These are phyloP conservation scores for Sarcophaga peregrina DNA, from an alignment of 1,140 invertebrate species.

Conservation along the genomic window DNA sequence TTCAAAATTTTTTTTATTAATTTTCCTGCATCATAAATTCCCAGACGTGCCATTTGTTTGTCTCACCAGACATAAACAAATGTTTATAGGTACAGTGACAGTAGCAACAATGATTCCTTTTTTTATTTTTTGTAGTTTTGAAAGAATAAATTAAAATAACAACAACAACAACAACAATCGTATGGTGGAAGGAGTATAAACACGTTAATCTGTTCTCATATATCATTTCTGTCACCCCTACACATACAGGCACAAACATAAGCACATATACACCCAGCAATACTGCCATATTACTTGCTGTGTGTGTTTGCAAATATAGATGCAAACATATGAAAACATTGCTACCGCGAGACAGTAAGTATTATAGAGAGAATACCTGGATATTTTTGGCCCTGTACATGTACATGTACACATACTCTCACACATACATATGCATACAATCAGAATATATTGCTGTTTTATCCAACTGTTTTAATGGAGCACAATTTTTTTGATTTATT, in stretches of 20 bases:
- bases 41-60: slow-evolving; percentile 2
- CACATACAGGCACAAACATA: neutral
- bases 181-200: slow-evolving; percentile 36
- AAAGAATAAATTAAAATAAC: neutral
- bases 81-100: slow-evolving; percentile 37
- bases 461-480: slow-evolving; percentile 37
- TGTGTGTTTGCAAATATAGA: neutral
- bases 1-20: neutral
- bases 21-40: neutral
- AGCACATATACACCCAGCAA: neutral
- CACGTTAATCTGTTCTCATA: slow-evolving; percentile 41
- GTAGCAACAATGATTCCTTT: slow-evolving; percentile 30
- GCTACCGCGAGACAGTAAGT: neutral
- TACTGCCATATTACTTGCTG: neutral
- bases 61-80: neutral
- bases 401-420: neutral
- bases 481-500: slow-evolving; percentile 43
- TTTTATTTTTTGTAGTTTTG: neutral
- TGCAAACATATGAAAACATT: too few species aligned
- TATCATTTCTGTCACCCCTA: slow-evolving; percentile 38
- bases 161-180: slow-evolving; percentile 4
- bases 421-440: neutral
- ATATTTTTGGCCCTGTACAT: neutral
- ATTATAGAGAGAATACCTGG: neutral
- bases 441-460: neutral